phyloP scores from a whole-genome alignment of 2,888 invertebrate species.

The Geotrupes spiniger region DNA sequence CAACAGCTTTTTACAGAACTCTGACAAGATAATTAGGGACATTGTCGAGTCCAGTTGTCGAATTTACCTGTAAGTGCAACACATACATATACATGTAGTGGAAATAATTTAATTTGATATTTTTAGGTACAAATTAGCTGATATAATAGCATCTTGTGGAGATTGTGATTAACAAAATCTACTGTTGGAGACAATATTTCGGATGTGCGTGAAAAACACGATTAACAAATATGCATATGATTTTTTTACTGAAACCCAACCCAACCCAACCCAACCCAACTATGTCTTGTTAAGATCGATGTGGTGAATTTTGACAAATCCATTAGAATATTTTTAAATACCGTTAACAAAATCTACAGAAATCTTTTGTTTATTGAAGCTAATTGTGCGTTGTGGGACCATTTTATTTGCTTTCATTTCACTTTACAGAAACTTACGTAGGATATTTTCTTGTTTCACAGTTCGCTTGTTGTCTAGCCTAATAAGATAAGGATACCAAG shows the following conservation, averaged over 20 bases:
- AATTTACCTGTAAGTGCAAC: constrained; percentile 13
- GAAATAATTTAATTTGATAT: not conserved
- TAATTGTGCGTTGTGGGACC: constrained; percentile 5
- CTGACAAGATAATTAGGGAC: constrained; percentile 5
- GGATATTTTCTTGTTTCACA: too few relatives aligned
- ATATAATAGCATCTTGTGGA: constrained; percentile 11
- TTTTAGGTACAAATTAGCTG: constrained; percentile 12
- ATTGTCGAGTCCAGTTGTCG: constrained; percentile 2
- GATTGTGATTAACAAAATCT: constrained; percentile 16
- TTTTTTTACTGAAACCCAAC: constrained; percentile 11
- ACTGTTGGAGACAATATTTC: constrained; percentile 13
- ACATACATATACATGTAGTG: not conserved
- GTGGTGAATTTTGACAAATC: constrained; percentile 9
- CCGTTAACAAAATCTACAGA: constrained; percentile 5
- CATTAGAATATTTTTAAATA: constrained; percentile 8
- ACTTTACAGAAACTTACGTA: too few relatives aligned
- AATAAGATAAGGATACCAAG: too few relatives aligned
- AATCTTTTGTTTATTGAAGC: constrained; percentile 12
- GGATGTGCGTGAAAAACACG: constrained; percentile 4
- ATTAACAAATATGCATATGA: constrained; percentile 7
- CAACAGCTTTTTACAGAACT: constrained; percentile 5
- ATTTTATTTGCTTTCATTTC: too few relatives aligned
- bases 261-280: too few relatives aligned
- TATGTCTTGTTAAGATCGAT: constrained; percentile 7
- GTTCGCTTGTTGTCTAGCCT: too few relatives aligned